These are phyloP conservation scores for Mamestra brassicae DNA, from an alignment of 2,888 invertebrate species.

Conservation along the genomic window DNA sequence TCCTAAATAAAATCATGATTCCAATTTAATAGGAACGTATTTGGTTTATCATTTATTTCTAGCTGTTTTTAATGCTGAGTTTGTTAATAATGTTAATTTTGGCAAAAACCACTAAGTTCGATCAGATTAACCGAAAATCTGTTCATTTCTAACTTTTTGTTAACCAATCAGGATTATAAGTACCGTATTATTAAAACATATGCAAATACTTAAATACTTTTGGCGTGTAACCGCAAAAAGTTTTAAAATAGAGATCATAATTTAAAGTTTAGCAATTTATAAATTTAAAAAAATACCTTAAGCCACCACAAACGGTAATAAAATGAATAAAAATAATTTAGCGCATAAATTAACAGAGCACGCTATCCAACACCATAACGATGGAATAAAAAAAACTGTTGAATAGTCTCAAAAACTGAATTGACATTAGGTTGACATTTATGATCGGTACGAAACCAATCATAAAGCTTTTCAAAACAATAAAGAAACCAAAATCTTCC, in stretches of 20 bases:
- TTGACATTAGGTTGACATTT: neutral
- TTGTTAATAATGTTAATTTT: too few species aligned
- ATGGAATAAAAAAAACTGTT: neutral
- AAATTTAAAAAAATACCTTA: constrained; percentile 5
- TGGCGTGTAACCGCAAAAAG: neutral
- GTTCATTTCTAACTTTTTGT: too few species aligned
- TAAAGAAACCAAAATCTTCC: neutral
- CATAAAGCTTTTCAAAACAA: neutral
- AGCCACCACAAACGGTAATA: neutral
- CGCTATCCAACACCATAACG: neutral
- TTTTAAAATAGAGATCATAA: neutral
- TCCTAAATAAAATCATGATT: too few species aligned
- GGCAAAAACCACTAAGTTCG: too few species aligned
- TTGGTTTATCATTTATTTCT: too few species aligned
- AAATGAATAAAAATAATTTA: neutral
- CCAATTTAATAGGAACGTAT: too few species aligned
- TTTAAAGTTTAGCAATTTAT: neutral
- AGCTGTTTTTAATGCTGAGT: too few species aligned
- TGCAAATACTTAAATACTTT: neutral
- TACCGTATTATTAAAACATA: neutral
- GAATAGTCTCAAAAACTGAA: neutral
- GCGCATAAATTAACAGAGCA: neutral
- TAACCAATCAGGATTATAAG: too few species aligned
- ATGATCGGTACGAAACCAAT: neutral
- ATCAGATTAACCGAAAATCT: too few species aligned